phyloP scores from a whole-genome alignment of 2,113 vertebrate species.

The Pseudopipra pipra region DNA sequence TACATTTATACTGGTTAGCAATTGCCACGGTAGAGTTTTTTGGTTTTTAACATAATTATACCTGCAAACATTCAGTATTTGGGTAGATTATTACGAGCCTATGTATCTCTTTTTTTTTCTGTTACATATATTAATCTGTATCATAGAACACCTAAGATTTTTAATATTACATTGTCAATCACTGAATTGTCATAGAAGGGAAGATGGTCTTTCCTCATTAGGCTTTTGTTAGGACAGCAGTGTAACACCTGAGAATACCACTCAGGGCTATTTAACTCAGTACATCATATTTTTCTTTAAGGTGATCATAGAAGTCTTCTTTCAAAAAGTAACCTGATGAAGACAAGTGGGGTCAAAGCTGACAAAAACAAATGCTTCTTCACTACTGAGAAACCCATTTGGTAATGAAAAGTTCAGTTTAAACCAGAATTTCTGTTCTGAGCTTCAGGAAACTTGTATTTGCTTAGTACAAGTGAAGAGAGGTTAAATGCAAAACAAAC shows the following conservation, averaged over 20 bases:
- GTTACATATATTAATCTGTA: constrained; percentile 23
- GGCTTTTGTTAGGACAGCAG: not conserved
- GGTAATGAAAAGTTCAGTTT: not conserved
- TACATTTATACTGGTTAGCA: constrained; percentile 46
- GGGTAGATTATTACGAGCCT: not conserved
- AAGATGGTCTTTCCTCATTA: not conserved
- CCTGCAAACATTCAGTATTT: constrained; percentile 7
- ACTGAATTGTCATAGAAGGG: not conserved
- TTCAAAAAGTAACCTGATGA: constrained; percentile 40
- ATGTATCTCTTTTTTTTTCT: not conserved
- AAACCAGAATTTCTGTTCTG: not conserved
- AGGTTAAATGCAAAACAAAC: constrained; percentile 38
- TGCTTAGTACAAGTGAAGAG: constrained; percentile 7
- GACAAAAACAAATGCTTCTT: not conserved
- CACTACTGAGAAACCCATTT: not conserved
- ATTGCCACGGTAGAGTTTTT: constrained; percentile 31
- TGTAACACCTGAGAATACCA: not conserved
- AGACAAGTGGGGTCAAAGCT: constrained; percentile 29
- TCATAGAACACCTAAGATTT: not conserved
- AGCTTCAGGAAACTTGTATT: constrained; percentile 23
- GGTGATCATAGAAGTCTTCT: not conserved
- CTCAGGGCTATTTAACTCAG: not conserved
- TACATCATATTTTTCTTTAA: not conserved
- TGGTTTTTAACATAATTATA: not conserved
- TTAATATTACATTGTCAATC: not conserved